phyloP scores from a whole-genome alignment of 2,113 vertebrate species.

The Vicugna pacos region DNA sequence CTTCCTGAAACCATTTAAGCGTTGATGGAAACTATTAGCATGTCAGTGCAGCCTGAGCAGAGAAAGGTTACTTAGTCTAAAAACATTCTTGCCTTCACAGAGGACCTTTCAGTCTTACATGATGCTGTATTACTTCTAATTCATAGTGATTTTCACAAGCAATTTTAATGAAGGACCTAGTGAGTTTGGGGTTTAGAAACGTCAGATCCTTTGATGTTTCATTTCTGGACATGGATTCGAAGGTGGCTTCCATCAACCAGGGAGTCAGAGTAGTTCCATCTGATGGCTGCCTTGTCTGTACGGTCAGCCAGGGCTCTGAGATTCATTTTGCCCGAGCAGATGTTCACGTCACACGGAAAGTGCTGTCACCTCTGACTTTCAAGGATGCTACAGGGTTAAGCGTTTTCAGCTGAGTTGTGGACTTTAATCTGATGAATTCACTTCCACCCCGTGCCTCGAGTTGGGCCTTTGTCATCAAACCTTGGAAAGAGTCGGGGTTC shows the following conservation, averaged over 20 bases:
- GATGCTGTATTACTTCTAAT: background rate
- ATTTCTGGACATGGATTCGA: constrained; percentile 33
- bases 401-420: constrained; percentile 45
- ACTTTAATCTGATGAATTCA: constrained; percentile 56
- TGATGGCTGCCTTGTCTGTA: background rate
- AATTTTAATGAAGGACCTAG: background rate
- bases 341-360: constrained; percentile 37
- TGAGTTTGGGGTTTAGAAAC: background rate
- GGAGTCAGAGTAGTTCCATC: constrained; percentile 22
- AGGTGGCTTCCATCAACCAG: constrained; percentile 49
- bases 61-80: constrained; percentile 41
- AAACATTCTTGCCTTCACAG: constrained; percentile 34
- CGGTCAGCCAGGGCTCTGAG: background rate
- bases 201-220: background rate
- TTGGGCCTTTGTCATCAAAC: background rate
- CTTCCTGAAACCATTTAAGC: constrained; percentile 82
- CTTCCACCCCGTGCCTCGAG: background rate
- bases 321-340: background rate
- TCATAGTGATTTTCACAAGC: constrained; percentile 15
- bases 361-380: constrained; percentile 32
- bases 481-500: background rate
- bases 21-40: constrained; percentile 68
- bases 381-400: constrained; percentile 6
- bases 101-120: background rate
- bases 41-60: constrained; percentile 55